Evolutionary conservation across 2,888 invertebrate genomes (phyloP).

Genomic region (Tethea ocularis): DNA sequence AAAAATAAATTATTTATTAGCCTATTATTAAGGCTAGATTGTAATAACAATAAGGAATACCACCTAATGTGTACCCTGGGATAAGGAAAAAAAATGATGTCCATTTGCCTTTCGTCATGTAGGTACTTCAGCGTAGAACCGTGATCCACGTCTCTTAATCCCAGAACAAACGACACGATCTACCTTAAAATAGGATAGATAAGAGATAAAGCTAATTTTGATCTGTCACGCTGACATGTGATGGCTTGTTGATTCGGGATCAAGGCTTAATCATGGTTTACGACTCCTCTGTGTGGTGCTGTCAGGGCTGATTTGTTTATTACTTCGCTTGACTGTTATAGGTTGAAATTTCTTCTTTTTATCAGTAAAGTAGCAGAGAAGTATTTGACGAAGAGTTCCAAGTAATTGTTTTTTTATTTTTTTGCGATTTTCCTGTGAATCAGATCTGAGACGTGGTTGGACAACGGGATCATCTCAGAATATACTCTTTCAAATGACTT

Average conservation of each 20-base stretch:
- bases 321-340: not conserved
- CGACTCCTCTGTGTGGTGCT: conserved; percentile 16
- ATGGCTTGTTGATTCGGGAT: conserved; percentile 21
- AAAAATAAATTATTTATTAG: too few species aligned
- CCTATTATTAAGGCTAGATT: too few species aligned
- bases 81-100: too few species aligned
- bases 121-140: conserved; percentile 19
- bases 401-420: too few species aligned
- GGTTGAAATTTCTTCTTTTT: not conserved
- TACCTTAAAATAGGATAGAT: conserved; percentile 10
- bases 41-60: too few species aligned
- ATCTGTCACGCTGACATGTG: conserved; percentile 20
- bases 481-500: too few species aligned
- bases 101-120: not conserved
- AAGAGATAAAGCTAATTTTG: conserved; percentile 25
- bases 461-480: too few species aligned
- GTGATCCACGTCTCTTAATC: conserved; percentile 19
- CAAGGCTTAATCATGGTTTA: conserved; percentile 25
- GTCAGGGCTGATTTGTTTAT: conserved; percentile 10
- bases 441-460: too few species aligned
- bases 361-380: too few species aligned
- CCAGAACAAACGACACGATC: conserved; percentile 15
- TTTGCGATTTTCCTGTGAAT: too few species aligned
- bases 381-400: too few species aligned
- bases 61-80: too few species aligned